Percentiles rank a stretch among this genome's conserved stretches.
These are phyloP conservation scores for Suricata suricatta DNA, from an alignment of 2,113 vertebrate species.

Conservation along the genomic window DNA sequence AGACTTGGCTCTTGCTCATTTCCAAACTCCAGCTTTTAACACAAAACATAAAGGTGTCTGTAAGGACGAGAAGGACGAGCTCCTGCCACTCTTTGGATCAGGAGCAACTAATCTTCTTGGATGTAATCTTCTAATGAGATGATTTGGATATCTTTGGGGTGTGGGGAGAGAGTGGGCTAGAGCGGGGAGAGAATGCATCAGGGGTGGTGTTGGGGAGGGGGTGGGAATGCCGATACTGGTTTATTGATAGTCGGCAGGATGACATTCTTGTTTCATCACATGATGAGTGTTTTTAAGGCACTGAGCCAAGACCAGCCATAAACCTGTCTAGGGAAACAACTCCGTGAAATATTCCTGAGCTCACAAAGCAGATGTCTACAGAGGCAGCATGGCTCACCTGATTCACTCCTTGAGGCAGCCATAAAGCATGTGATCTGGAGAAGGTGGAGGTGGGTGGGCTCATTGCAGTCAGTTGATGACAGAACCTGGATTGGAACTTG, in stretches of 20 bases:
- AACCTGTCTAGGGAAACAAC: slow-evolving; percentile 54
- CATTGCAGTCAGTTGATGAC: neutral
- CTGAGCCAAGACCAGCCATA: slow-evolving; percentile 63
- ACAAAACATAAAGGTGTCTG: neutral
- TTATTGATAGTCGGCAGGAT: slow-evolving; percentile 48
- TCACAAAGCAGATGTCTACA: slow-evolving; percentile 19
- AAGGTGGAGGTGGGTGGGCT: neutral
- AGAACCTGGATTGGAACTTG: neutral
- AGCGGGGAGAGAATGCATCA: neutral
- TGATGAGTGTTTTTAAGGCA: slow-evolving; percentile 59
- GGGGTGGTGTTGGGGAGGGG: neutral
- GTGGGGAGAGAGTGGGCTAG: neutral
- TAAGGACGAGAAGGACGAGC: neutral
- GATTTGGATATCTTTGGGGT: neutral
- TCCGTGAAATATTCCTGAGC: slow-evolving; percentile 38
- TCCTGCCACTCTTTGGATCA: neutral
- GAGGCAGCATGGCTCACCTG: neutral
- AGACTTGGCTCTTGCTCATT: neutral
- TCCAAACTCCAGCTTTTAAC: slow-evolving; percentile 40
- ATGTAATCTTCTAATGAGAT: neutral
- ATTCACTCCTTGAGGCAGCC: neutral
- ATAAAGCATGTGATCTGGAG: neutral
- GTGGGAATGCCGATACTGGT: neutral
- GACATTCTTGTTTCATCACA: slow-evolving; percentile 62
- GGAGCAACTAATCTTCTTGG: neutral